Base-by-base conservation (phyloP, 2,888 invertebrate species). In the Agrilus mali region DNA sequence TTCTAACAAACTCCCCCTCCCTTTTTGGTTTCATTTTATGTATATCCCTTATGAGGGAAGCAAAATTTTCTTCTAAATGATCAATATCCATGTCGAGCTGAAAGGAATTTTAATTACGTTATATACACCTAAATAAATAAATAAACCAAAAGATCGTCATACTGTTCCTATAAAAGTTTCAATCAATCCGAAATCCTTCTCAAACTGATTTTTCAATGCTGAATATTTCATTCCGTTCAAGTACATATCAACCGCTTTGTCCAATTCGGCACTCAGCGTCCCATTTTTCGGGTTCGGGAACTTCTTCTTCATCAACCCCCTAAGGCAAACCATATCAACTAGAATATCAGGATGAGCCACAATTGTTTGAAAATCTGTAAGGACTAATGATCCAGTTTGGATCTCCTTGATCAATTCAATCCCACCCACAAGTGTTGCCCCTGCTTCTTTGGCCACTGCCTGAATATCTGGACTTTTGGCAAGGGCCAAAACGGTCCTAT, bases 271-370 rank as follows among this genome's bases (percentile, higher is more conserved):
- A 42, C 80, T 78, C 15, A 92, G 58, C 1, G 83, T 86, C 33
- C 85, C 87, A 33, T 55, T 51, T 55, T 71, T 72, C 0, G 76
- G 65, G 54, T 73, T 82, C 0, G 92, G 92, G 64, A 87, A 88
- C 54, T 77, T 78, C 47, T 69, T 76, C 56, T 82, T 87, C 72
- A 92, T 69, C 36, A 90, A 59, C 2, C 89, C 90, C 48, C 87
- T 73, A 44, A 92, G 69, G 0, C 76, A 71, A 2, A 85, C 75
- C 33, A 92, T 59, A 41, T 90, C 89, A 0, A 85, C 75, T 39
- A 88, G 62, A 47, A 90, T 83, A 58, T 82, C 80, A 0, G 86
- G 82, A 68, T 90, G 86, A 0, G 86, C 84, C 12, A 92, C 68
- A 7, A 86, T 60, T 56, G 73, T 80, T 54, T 86, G 78, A 59